phyloP scores from a whole-genome alignment of 2,888 invertebrate genomes.

The Priocnemis perturbator region DNA sequence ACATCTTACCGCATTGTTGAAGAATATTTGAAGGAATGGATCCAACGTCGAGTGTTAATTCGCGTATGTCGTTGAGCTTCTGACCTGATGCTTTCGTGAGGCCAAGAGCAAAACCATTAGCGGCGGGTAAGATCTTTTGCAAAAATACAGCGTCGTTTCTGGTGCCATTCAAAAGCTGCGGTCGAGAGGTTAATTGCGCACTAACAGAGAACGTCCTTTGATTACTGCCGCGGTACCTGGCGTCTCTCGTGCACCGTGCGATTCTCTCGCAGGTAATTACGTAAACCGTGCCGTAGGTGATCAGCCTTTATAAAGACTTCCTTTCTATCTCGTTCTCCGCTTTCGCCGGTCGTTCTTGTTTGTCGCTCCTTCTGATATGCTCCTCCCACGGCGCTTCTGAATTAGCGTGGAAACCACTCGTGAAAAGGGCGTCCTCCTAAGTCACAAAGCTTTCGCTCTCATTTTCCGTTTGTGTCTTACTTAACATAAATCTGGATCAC shows the following conservation, averaged over 20 bases:
- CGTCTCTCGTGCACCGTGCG: neutral
- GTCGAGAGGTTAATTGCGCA: slow-evolving; percentile 27
- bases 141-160: neutral
- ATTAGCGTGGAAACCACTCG: slow-evolving; percentile 13
- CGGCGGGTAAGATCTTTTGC: neutral
- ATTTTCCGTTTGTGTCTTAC: too few species aligned
- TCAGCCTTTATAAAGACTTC: slow-evolving; percentile 25
- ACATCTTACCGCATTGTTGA: too few species aligned
- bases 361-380: neutral
- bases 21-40: too few species aligned
- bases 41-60: too few species aligned
- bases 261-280: slow-evolving; percentile 33
- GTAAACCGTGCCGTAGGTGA: slow-evolving; percentile 17
- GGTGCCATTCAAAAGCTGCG: slow-evolving; percentile 16
- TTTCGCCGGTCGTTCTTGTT: slow-evolving; percentile 8
- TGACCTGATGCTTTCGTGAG: too few species aligned
- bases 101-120: too few species aligned
- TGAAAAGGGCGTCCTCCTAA: slow-evolving; percentile 36
- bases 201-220: slow-evolving; percentile 28
- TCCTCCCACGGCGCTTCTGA: neutral
- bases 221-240: slow-evolving; percentile 14
- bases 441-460: slow-evolving; percentile 22
- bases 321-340: slow-evolving; percentile 8
- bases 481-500: too few species aligned
- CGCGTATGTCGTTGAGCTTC: too few species aligned